phyloP scores from a whole-genome alignment of 2,888 invertebrate genomes.

The Mesorhabditis belari region DNA sequence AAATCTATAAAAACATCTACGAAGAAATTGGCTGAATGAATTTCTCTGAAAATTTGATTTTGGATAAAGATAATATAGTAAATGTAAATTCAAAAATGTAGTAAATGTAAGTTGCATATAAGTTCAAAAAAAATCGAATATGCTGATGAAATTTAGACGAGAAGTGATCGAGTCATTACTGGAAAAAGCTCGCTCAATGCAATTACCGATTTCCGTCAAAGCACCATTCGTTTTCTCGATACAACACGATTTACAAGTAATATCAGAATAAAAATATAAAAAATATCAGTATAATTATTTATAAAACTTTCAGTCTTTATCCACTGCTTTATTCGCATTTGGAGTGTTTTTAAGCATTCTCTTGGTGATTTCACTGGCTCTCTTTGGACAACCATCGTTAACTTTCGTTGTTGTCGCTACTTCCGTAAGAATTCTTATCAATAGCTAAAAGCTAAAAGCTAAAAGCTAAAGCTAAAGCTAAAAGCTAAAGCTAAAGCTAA shows the following conservation, averaged over 20 bases:
- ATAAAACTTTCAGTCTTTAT: slow-evolving; percentile 13
- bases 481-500: no score
- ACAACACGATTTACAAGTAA: slow-evolving; percentile 43
- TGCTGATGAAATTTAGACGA: slow-evolving; percentile 12
- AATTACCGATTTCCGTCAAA: slow-evolving; percentile 38
- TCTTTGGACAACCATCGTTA: slow-evolving; percentile 37
- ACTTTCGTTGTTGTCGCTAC: slow-evolving; percentile 26
- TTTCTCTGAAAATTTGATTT: no score
- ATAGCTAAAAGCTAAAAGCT: no score
- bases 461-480: no score
- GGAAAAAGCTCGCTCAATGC: slow-evolving; percentile 24
- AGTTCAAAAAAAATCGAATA: not conserved
- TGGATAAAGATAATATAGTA: no score
- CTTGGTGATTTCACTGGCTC: slow-evolving; percentile 23
- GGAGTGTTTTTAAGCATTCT: slow-evolving; percentile 20
- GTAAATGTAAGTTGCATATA: no score
- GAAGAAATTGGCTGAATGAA: no score
- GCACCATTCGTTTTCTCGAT: slow-evolving; percentile 46
- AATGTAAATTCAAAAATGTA: no score
- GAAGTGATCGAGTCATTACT: slow-evolving; percentile 20
- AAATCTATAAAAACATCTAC: no score
- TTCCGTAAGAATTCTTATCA: slow-evolving; percentile 12
- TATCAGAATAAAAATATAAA: not conserved
- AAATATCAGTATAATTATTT: not conserved
- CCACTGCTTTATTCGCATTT: slow-evolving; percentile 27